phyloP scores from a whole-genome alignment of 1,140 invertebrate species.

The Cheumatopsyche charites region DNA sequence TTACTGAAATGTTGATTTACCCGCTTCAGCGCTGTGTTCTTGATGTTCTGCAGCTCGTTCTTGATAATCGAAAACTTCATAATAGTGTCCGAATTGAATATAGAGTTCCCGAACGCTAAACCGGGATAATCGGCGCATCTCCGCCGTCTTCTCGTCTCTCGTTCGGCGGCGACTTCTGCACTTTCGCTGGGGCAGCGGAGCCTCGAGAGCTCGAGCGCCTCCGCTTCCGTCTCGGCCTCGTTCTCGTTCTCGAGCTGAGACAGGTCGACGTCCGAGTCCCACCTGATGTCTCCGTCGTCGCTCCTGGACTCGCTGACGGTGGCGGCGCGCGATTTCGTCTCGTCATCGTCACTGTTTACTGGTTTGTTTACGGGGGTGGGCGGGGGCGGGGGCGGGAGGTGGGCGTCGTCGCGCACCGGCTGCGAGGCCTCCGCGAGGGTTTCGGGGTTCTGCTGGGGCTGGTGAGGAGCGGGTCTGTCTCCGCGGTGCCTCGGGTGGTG shows the following conservation, averaged over 20 bases:
- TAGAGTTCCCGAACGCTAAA: conserved; percentile 85
- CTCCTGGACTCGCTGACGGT: conserved; percentile 47
- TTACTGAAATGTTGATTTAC: conserved; percentile 67
- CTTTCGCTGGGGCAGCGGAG: conserved; percentile 86
- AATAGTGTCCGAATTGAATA: conserved; percentile 95
- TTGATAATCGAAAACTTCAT: conserved; percentile 97
- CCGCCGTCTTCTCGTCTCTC: conserved; percentile 74
- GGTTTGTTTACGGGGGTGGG: conserved; percentile 19
- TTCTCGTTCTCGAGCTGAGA: conserved; percentile 73
- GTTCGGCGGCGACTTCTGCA: conserved; percentile 83
- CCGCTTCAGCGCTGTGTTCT: conserved; percentile 94
- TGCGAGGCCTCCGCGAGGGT: conserved; percentile 53
- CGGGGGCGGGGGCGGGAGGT: conserved; percentile 60
- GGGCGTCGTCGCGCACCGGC: conserved; percentile 63
- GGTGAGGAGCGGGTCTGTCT: conserved; percentile 51
- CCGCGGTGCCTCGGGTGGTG: conserved; percentile 70
- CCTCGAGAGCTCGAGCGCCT: conserved; percentile 74
- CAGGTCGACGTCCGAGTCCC: conserved; percentile 61
- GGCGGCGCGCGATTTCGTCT: conserved; percentile 37
- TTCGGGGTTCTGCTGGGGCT: conserved; percentile 60
- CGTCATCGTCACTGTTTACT: conserved; percentile 49
- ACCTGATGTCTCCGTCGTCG: conserved; percentile 48
- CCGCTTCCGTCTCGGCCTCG: conserved; percentile 52
- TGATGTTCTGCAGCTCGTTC: conserved; percentile 97
- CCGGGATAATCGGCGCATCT: conserved; percentile 91